These are phyloP conservation scores for Tetrax tetrax DNA, from an alignment of 2,113 vertebrate genomes.

Conservation along the genomic window DNA sequence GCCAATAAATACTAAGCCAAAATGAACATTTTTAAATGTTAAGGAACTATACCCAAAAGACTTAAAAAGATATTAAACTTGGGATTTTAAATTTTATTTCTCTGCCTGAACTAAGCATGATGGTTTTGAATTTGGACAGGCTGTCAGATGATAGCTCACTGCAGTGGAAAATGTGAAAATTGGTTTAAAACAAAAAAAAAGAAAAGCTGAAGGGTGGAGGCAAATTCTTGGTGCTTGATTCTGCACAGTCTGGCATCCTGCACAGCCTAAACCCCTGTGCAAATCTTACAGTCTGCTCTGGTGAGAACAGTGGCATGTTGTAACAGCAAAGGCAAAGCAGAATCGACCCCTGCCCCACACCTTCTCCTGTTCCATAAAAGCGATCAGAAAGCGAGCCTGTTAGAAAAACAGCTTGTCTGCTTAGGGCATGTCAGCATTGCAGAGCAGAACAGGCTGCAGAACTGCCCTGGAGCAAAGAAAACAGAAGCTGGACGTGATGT, in stretches of 20 bases:
- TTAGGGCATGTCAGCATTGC: background rate
- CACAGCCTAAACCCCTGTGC: background rate
- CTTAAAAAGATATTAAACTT: background rate
- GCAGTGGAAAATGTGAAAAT: conserved; percentile 50
- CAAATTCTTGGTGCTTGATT: conserved; percentile 17
- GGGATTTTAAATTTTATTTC: background rate
- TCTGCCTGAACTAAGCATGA: background rate
- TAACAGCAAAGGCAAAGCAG: background rate
- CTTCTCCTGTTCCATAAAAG: background rate
- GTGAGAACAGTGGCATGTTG: background rate
- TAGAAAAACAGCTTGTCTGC: background rate
- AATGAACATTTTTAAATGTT: conserved; percentile 38
- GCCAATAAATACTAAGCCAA: conserved; percentile 59
- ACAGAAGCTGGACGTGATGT: background rate
- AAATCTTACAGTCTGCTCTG: background rate
- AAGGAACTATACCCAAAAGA: background rate
- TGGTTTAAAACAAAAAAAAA: background rate
- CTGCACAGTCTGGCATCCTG: background rate
- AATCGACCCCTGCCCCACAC: background rate
- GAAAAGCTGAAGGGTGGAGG: background rate
- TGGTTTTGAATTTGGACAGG: conserved; percentile 25
- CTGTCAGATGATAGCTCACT: conserved; percentile 5
- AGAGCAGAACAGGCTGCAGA: background rate
- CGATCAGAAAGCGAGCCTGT: background rate
- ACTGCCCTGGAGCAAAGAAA: background rate